phyloP scores from a whole-genome alignment of 37 sponge, comb jelly and placozoan species.

The Haliclona indistincta region DNA sequence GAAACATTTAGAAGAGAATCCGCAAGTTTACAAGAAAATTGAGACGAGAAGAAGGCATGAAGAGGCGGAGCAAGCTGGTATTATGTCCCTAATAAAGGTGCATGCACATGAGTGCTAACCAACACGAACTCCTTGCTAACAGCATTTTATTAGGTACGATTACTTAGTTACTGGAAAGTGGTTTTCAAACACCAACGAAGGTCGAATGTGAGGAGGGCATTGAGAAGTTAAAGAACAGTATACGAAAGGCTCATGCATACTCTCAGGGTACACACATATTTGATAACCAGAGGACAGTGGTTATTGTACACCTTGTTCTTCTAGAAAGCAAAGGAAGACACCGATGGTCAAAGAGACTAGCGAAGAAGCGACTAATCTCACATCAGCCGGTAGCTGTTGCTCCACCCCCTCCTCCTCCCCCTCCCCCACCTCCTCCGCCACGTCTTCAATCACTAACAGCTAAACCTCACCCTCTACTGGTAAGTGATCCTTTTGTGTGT shows the following conservation, averaged over 20 bases:
- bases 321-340: too few species aligned
- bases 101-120: neutral
- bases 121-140: too few species aligned
- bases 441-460: constrained; percentile 16
- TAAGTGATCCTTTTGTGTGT: neutral
- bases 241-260: constrained; percentile 58
- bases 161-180: too few species aligned
- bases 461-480: neutral
- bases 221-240: constrained; percentile 47
- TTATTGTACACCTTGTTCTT: too few species aligned
- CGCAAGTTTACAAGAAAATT: constrained; percentile 36
- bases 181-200: too few species aligned
- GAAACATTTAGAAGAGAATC: constrained; percentile 59
- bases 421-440: constrained; percentile 62
- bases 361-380: constrained; percentile 22
- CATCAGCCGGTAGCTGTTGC: too few species aligned
- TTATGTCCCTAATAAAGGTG: constrained; percentile 61
- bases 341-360: constrained; percentile 68
- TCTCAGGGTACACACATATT: constrained; percentile 68
- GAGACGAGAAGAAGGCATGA: constrained; percentile 38
- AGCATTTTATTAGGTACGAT: too few species aligned
- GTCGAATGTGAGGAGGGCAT: constrained; percentile 53
- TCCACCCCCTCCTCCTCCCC: constrained; percentile 38
- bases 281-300: too few species aligned
- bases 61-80: constrained; percentile 46